Percentiles rank a stretch among this genome's conserved stretches.
Conservation (phyloP, 2,113 vertebrate species). For the Xiphophorus hellerii region DNA sequence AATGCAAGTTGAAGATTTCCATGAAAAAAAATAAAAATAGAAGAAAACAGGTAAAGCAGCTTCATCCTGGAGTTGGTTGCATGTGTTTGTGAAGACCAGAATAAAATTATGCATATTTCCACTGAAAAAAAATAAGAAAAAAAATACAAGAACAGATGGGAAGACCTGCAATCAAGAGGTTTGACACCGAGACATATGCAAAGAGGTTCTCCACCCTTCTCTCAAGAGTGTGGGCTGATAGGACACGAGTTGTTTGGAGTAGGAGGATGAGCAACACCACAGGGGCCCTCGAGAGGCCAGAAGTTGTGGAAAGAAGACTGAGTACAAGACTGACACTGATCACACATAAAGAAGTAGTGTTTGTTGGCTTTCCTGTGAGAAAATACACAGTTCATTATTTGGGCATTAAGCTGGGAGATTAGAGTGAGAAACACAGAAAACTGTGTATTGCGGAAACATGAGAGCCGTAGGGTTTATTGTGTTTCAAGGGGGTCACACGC, state of each 20-base stretch:
- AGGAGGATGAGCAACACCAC: conserved; percentile 58
- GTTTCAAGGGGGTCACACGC: conserved; percentile 15
- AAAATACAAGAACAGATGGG: conserved; percentile 34
- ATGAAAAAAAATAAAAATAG: neutral
- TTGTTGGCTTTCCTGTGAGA: conserved; percentile 31
- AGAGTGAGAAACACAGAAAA: conserved; percentile 4
- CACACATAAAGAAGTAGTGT: conserved; percentile 52
- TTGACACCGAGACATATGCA: conserved; percentile 43
- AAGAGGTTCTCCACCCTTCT: conserved; percentile 44
- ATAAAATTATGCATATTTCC: conserved; percentile 3
- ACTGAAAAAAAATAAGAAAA: neutral
- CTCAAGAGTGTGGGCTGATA: conserved; percentile 53
- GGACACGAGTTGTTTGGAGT: conserved; percentile 44
- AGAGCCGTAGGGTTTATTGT: conserved; percentile 4
- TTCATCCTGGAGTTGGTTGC: neutral
- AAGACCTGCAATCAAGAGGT: conserved; percentile 54
- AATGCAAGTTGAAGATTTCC: neutral
- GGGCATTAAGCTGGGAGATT: conserved; percentile 37
- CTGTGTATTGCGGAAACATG: conserved; percentile 6
- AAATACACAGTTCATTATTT: conserved; percentile 47
- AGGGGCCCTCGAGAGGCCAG: conserved; percentile 24
- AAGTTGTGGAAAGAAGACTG: conserved; percentile 31
- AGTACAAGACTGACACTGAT: conserved; percentile 45
- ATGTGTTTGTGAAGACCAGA: neutral
- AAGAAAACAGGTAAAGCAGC: neutral